Evolutionary conservation across 2,113 vertebrate genomes (phyloP).

Genomic region (Platichthys flesus): DNA sequence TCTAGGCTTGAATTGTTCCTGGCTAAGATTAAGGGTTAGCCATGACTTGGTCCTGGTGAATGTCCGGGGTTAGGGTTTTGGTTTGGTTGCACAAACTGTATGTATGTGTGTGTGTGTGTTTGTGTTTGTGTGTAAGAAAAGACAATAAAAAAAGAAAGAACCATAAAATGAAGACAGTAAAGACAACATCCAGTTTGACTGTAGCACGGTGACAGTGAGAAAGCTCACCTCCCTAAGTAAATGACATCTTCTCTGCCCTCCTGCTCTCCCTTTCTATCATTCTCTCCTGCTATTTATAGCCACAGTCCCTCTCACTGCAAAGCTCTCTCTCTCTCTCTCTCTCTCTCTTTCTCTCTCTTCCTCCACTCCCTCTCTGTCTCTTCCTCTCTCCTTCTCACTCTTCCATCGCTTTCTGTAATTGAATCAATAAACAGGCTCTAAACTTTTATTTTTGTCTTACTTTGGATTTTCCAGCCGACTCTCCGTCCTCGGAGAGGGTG

Average conservation of each 20-base stretch:
- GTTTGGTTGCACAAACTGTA: background rate
- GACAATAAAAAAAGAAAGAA: background rate
- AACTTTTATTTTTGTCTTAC: background rate
- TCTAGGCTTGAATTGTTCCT: no score
- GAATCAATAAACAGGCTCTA: conserved; percentile 73
- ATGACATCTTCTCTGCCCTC: conserved; percentile 66
- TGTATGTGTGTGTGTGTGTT: background rate
- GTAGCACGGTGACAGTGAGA: conserved; percentile 55
- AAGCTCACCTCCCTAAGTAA: conserved; percentile 59
- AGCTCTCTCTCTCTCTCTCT: conserved; percentile 7
- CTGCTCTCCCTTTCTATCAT: conserved; percentile 55
- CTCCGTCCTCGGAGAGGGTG: conserved; percentile 41
- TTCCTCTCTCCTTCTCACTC: conserved; percentile 32
- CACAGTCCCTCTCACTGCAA: conserved; percentile 43
- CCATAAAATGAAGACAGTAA: conserved; percentile 24
- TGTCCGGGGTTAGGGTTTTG: no score
- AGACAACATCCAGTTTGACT: conserved; percentile 23
- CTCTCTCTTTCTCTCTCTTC: conserved; percentile 32
- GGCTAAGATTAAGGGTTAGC: no score
- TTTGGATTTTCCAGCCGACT: conserved; percentile 45
- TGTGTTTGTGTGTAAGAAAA: background rate
- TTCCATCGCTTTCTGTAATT: conserved; percentile 47
- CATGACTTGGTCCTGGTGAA: no score
- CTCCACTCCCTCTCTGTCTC: conserved; percentile 12
- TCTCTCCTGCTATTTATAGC: conserved; percentile 69